Evolutionary conservation across 2,113 vertebrate species (phyloP), one percentile per base, ranked within the genome.

Genomic region (Gymnorhina tibicen): DNA sequence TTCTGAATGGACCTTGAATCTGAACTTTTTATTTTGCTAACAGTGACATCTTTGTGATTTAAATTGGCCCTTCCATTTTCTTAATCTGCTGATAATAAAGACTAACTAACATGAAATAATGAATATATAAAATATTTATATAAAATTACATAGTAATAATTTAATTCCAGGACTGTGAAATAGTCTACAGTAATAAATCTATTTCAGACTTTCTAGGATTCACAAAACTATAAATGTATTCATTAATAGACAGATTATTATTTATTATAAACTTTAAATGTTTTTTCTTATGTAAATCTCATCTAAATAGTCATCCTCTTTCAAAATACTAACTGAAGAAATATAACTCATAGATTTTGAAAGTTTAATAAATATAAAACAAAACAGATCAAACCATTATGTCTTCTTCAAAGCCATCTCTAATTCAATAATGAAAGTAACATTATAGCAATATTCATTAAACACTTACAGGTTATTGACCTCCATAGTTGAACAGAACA

Each of bases 401-500:
- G 76, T 94, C 94, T 95, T 94, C 33, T 93, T 89, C 88, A 97
- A 97, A 97, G 81, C 86, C 67, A 91, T 92, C 89, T 95, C 64
- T 98, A 97, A 97, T 97, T 97, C 92, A 97, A 95, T 96, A 97
- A 96, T 95, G 93, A 95, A 89, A 93, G 92, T 75, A 97, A 94
- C 85, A 92, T 97, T 94, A 93, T 75, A 96, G 93, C 73, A 96
- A 94, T 96, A 97, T 91, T 98, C 93, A 98, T 96, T 97, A 96
- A 97, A 96, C 78, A 90, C 82, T 95, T 96, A 90, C 91, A 97
- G 89, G 92, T 97, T 97, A 97, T 97, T 97, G 97, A 98, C 92
- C 89, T 97, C 90, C 85, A 93, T 95, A 93, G 93, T 62, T 96
- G 93, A 95, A 95, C 59, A 96, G 94, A 95, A 87, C 92, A 90